Percentiles rank a stretch among this genome's conserved stretches.
Evolutionary conservation across 2,113 vertebrate genomes (phyloP).

Genomic region (Pitta sordida): DNA sequence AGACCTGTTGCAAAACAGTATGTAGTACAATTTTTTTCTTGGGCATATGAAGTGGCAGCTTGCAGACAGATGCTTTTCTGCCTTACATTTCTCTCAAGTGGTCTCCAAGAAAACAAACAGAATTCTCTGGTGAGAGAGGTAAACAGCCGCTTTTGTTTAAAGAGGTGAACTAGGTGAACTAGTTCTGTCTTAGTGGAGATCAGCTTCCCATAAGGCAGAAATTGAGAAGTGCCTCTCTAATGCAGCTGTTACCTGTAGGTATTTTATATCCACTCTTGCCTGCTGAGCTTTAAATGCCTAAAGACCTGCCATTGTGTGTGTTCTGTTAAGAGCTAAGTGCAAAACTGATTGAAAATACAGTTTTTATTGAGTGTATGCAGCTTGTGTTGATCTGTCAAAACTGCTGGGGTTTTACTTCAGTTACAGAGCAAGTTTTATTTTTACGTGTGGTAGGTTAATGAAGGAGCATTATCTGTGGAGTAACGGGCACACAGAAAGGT

Average conservation of each 20-base stretch:
- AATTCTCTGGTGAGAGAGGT: not conserved
- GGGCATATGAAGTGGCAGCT: not conserved
- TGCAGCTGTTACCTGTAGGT: not conserved
- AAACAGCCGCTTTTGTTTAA: not conserved
- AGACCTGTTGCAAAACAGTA: not conserved
- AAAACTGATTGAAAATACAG: not conserved
- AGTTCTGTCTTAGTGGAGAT: not conserved
- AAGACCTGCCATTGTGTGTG: not conserved
- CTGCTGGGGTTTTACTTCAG: not conserved
- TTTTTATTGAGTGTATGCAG: not conserved
- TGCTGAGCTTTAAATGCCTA: not conserved
- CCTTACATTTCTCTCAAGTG: not conserved
- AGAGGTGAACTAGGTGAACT: not conserved
- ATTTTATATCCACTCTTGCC: not conserved
- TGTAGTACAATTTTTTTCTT: rapidly evolving
- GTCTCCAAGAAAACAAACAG: not conserved
- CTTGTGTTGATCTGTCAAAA: not conserved
- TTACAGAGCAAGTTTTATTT: not conserved
- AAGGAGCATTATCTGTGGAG: not conserved
- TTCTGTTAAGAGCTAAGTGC: not conserved
- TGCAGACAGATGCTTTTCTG: not conserved
- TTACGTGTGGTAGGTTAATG: not conserved
- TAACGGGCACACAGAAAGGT: not conserved
- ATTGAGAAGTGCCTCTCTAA: not conserved
- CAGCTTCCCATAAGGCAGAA: not conserved